Evolutionary conservation across 2,113 vertebrate species (phyloP), one percentile per base, ranked within the genome.

Genomic region (Istiophorus platypterus): DNA sequence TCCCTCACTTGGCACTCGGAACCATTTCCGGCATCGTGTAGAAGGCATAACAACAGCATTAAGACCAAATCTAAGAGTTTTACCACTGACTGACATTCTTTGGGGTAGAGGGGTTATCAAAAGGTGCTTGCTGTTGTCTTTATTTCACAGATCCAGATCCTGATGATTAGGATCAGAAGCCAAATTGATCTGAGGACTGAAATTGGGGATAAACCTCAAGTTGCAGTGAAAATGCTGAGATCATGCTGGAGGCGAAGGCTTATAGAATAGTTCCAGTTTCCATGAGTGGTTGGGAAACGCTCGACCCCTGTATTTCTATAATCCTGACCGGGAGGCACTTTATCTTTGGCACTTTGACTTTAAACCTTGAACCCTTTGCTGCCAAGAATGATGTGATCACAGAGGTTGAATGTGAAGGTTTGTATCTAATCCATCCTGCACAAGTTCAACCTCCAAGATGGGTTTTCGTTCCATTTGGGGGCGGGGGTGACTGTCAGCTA

Each of bases 271-370:
- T 18, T 13, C 31, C 31, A 14, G n/a, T 63, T 22, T 65, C 14
- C 12, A n/a, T 58, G 26, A 39, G 41, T 8, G 26, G 27, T 39
- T 22, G 17, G 2, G 4, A 0, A 56, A 15, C 12, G 26, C 26
- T 7, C n/a, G 49, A 78, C 27, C 26, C 74, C 27, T 26, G 64
- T 13, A 7, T 75, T 5, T 81, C 34, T 29, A 24, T 52, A 57
- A 56, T 49, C 26, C 70, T 59, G 51, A 82, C 65, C 11, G 37
- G 51, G 70, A 87, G 85, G 89, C 72, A 87, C 82, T 86, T 82
- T 68, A 71, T 84, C 76, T 91, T 85, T 84, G 85, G 81, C 80
- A 80, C 70, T 59, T 45, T 56, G 29, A 39, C 54, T 37, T 72
- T 13, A 67, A 27, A 49, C 58, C 67, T 49, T 31, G 17, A 76